Evolutionary conservation across 2,113 vertebrate species (phyloP).

Genomic region (Alethe castanea): DNA sequence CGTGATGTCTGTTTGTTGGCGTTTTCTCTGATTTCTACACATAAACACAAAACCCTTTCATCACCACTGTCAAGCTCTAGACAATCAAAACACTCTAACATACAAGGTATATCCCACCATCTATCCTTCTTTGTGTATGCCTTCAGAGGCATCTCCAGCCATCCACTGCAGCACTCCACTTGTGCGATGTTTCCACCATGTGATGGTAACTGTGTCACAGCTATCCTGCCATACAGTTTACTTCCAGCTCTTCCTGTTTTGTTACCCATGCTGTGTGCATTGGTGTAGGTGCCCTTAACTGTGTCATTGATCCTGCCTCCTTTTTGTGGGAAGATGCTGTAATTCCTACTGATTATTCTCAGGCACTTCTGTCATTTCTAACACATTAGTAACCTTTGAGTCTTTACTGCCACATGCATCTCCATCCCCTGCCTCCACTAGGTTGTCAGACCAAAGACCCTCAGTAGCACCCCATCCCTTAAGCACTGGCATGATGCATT

Average conservation of each 20-base stretch:
- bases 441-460: background rate
- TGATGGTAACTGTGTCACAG: background rate
- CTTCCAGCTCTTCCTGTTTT: background rate
- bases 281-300: background rate
- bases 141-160: background rate
- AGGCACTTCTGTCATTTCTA: background rate
- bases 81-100: background rate
- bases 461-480: background rate
- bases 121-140: background rate
- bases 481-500: background rate
- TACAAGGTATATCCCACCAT: background rate
- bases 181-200: fast-evolving
- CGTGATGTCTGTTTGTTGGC: background rate
- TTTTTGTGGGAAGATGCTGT: background rate
- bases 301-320: background rate
- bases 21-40: background rate
- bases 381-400: background rate
- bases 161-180: background rate
- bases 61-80: background rate
- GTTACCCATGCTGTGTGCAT: background rate
- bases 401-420: background rate
- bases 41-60: background rate
- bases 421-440: background rate
- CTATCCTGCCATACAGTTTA: background rate
- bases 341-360: background rate